phyloP scores from a whole-genome alignment of 2,888 invertebrate species.

The Alviniconcha strummeri region DNA sequence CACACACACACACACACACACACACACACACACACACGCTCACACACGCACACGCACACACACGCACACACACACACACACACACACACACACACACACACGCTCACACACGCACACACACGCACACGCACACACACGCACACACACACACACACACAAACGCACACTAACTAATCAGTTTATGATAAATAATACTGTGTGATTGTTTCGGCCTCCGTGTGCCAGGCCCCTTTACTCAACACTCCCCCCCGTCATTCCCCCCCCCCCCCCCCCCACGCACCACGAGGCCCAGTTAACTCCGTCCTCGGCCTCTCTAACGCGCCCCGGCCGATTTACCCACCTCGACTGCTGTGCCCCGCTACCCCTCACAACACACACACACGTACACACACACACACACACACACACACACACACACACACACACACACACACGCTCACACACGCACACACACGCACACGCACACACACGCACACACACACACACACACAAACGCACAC shows the following conservation, averaged over 20 bases:
- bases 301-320: no score
- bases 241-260: no score
- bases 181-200: no score
- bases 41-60: neutral
- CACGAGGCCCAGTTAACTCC: no score
- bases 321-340: no score
- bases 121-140: neutral
- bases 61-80: neutral
- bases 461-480: neutral
- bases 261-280: neutral
- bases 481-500: neutral
- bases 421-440: neutral
- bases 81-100: no score
- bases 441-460: neutral
- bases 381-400: neutral
- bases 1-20: neutral
- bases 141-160: neutral
- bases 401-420: neutral
- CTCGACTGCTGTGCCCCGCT: no score
- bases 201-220: no score
- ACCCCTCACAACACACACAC: neutral
- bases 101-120: neutral
- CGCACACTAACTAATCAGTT: no score
- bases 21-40: neutral
- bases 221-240: no score